These are phyloP conservation scores for Nemurella pictetii DNA, from an alignment of 2,888 invertebrate genomes.

Conservation along the genomic window DNA sequence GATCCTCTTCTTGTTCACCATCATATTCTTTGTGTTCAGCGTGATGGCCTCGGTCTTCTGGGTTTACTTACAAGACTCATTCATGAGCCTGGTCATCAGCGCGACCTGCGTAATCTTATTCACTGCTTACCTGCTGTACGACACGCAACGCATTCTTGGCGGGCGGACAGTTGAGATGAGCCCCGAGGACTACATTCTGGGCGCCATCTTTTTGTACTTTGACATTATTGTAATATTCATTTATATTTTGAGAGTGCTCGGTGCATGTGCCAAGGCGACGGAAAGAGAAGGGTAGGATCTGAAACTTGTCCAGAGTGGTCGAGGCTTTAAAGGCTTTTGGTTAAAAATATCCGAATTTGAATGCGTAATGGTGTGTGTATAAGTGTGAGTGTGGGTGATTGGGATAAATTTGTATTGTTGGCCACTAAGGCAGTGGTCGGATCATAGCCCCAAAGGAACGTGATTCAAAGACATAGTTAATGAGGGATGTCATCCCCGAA, in stretches of 20 bases:
- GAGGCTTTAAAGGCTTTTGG: too few relatives aligned
- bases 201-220: conserved; percentile 64
- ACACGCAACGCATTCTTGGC: conserved; percentile 68
- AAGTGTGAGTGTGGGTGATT: too few relatives aligned
- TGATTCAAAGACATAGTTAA: too few relatives aligned
- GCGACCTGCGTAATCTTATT: conserved; percentile 60
- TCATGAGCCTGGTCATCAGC: conserved; percentile 50
- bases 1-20: conserved; percentile 54
- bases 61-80: not conserved
- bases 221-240: conserved; percentile 53
- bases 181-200: conserved; percentile 67
- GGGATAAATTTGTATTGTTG: too few relatives aligned
- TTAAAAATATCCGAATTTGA: too few relatives aligned
- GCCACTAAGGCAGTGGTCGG: too few relatives aligned
- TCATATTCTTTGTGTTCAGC: conserved; percentile 58
- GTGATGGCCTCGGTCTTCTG: conserved; percentile 51
- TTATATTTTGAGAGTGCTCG: not conserved
- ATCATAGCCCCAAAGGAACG: too few relatives aligned
- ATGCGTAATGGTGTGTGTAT: too few relatives aligned
- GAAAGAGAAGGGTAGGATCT: too few relatives aligned
- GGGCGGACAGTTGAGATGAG: conserved; percentile 62
- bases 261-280: not conserved
- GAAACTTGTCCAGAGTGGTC: too few relatives aligned
- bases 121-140: conserved; percentile 63
- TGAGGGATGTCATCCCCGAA: too few relatives aligned